Evolutionary conservation across 2,888 invertebrate species (phyloP).

Genomic region (Platycheirus albimanus): DNA sequence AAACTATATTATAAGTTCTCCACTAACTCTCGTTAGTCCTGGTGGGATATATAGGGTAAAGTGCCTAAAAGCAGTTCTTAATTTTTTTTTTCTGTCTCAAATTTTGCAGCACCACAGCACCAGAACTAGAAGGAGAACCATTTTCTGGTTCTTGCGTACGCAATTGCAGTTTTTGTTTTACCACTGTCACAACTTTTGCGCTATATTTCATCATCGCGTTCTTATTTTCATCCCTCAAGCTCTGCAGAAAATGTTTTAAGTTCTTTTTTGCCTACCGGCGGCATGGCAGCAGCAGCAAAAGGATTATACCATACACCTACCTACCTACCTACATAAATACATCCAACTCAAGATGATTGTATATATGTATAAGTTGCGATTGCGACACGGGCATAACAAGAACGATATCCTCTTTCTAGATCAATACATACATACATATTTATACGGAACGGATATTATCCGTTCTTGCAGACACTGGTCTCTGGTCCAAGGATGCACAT

Average conservation of each 20-base stretch:
- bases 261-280: constrained; percentile 49
- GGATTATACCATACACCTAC: constrained; percentile 10
- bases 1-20: constrained; percentile 36
- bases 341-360: constrained; percentile 23
- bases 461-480: constrained; percentile 31
- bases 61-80: background rate
- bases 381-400: constrained; percentile 22
- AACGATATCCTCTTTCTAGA: constrained; percentile 57
- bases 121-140: too few species aligned
- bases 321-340: background rate
- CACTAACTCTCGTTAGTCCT: constrained; percentile 27
- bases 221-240: constrained; percentile 52
- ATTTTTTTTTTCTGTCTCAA: background rate
- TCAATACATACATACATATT: too few species aligned
- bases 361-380: constrained; percentile 3
- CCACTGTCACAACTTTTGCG: constrained; percentile 55
- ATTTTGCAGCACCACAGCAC: background rate
- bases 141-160: constrained; percentile 29
- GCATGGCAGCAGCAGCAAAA: background rate
- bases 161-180: constrained; percentile 37
- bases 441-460: too few species aligned
- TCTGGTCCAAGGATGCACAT: constrained; percentile 52
- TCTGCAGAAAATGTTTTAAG: constrained; percentile 44
- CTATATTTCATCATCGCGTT: constrained; percentile 62
- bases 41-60: too few species aligned